phyloP scores from a whole-genome alignment of 2,888 invertebrate species.

The Dusona sp. region DNA sequence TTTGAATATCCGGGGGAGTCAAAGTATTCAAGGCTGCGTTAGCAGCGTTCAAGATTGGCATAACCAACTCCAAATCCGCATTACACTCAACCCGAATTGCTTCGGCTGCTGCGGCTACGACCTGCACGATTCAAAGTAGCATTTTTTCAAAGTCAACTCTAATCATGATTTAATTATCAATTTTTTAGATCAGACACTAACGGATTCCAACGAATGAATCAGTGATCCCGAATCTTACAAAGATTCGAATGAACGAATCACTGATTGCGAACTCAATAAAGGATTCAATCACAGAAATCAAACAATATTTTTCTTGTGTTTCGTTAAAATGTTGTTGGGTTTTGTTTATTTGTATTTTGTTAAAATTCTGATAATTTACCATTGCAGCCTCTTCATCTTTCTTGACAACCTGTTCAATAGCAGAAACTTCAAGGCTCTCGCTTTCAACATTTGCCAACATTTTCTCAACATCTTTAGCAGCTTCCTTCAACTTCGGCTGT shows the following conservation, averaged over 20 bases:
- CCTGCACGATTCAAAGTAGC: conserved; percentile 67
- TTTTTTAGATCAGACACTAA: too few relatives aligned
- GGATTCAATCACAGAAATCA: neutral
- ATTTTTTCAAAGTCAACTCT: too few relatives aligned
- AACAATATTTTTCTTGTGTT: too few relatives aligned
- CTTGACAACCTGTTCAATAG: conserved; percentile 92
- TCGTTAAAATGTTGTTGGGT: too few relatives aligned
- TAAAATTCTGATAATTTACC: conserved; percentile 71
- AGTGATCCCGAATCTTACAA: too few relatives aligned
- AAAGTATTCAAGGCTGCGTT: conserved; percentile 95
- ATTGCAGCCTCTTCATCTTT: conserved; percentile 92
- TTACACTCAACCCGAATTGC: conserved; percentile 97
- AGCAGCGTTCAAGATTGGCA: conserved; percentile 95
- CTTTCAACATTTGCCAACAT: conserved; percentile 94
- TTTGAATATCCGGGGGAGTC: conserved; percentile 97
- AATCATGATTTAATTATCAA: too few relatives aligned
- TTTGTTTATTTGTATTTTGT: too few relatives aligned
- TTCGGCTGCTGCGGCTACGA: conserved; percentile 87
- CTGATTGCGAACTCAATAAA: neutral
- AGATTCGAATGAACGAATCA: neutral
- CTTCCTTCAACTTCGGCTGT: conserved; percentile 94
- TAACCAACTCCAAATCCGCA: conserved; percentile 94
- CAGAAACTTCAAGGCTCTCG: conserved; percentile 94
- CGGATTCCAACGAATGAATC: neutral
- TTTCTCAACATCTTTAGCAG: conserved; percentile 94